A percentile compares a stretch with the other conserved stretches of the same genome.
phyloP scores from a whole-genome alignment of 2,797 vertebrate genomes.

The Leontopithecus rosalia region DNA sequence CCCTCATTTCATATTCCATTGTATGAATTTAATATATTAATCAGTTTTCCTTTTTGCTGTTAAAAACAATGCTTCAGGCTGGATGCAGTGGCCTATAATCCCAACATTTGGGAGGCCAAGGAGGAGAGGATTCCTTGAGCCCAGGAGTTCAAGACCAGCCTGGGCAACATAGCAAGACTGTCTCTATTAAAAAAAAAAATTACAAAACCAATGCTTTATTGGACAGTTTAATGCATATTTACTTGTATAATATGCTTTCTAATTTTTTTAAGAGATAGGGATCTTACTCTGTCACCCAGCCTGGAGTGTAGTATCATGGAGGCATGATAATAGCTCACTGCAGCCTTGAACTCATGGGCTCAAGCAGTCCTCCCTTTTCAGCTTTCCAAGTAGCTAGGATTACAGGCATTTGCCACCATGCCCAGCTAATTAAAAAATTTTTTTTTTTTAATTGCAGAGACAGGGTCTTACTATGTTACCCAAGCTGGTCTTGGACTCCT shows the following conservation, averaged over 20 bases:
- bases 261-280: neutral
- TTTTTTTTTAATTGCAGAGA: neutral
- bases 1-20: neutral
- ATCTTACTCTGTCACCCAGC: neutral
- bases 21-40: neutral
- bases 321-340: neutral
- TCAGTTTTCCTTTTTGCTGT: neutral
- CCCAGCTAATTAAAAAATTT: neutral
- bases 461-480: neutral
- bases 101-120: neutral
- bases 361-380: neutral
- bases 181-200: neutral
- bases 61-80: conserved; percentile 1
- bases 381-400: neutral
- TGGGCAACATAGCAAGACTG: neutral
- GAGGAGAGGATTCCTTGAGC: neutral
- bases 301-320: neutral
- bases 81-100: neutral
- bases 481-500: neutral
- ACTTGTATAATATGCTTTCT: neutral
- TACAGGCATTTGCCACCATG: neutral
- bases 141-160: neutral
- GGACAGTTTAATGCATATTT: conserved; percentile 5
- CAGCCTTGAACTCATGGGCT: neutral
- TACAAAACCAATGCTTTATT: neutral